Evolutionary conservation across 2,797 vertebrate genomes (phyloP), one percentile per base, ranked within the genome.

Genomic region (Emys orbicularis): DNA sequence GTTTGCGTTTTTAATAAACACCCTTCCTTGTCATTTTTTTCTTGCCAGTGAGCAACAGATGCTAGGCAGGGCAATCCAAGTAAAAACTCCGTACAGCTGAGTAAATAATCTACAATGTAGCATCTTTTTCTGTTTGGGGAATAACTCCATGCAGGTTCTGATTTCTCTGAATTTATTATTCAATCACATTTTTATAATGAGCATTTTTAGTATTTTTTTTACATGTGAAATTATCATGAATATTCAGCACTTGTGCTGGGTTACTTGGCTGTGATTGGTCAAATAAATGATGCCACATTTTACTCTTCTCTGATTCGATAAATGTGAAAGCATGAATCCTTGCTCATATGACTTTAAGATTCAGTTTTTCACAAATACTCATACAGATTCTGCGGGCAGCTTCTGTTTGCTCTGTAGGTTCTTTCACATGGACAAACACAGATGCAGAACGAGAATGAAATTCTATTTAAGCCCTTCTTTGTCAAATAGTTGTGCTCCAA

Each of bases 291-390:
- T 84, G 27, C 23, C 82, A 1, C 47, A 12, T 87, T 96, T 82
- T 92, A 34, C 29, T 47, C 21, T 41, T 90, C 11, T 82, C 25
- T 93, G 88, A 83, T 85, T 41, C 83, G 54, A 91, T 49, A 74
- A 84, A 84, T 52, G 94, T 76, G 23, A 92, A 83, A 95, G 56
- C 84, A 88, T 21, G 83, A 92, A 57, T 52, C 77, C 41, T 80
- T 91, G 80, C 3, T 76, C 74, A 79, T 37, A 23, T 19, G 19
- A 56, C 53, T 89, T 83, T 81, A 44, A 21, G 81, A 18, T 84
- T 89, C 23, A 44, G 8, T 5, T 44, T 53, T 84, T 91, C 84
- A 84, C 80, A 37, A 27, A 5, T 52, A 27, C 12, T 88, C 41
- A 50, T 50, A 50, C 50, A 16, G 50, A 5, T 90, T 27, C 52